Evolutionary conservation across 2,113 vertebrate genomes (phyloP).

Genomic region (Sylvilagus bachmani): DNA sequence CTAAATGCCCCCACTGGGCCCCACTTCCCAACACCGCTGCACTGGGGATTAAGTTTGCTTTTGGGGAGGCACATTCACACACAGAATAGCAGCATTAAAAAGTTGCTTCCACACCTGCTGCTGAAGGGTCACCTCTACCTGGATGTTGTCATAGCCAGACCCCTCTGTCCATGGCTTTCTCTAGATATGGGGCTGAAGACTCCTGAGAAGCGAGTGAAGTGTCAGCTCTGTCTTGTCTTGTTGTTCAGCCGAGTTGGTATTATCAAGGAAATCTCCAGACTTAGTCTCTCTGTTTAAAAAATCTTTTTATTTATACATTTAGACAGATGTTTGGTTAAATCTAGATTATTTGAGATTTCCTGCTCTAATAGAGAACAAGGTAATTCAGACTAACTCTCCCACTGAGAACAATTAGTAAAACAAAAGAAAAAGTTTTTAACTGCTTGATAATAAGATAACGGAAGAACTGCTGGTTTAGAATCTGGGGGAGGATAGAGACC

Average conservation of each 20-base stretch:
- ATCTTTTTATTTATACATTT: not conserved
- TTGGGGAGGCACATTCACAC: not conserved
- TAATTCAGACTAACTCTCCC: not conserved
- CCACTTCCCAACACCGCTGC: not conserved
- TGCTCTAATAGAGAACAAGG: not conserved
- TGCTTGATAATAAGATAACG: not conserved
- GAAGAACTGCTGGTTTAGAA: not conserved
- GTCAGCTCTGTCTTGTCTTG: not conserved
- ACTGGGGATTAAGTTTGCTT: not conserved
- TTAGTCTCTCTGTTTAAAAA: not conserved
- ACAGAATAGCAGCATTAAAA: not conserved
- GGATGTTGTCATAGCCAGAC: not conserved
- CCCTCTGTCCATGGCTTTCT: not conserved
- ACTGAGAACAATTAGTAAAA: slow-evolving; percentile 15
- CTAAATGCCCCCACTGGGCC: not conserved
- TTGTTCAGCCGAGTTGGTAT: not conserved
- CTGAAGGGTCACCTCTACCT: not conserved
- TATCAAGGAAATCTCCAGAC: not conserved
- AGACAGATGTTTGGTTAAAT: not conserved
- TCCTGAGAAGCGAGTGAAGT: not conserved
- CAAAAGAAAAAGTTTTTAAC: not conserved
- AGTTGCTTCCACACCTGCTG: not conserved
- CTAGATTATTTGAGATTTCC: not conserved
- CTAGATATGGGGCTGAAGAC: not conserved
- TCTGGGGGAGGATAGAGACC: not conserved